Evolutionary conservation across 2,113 vertebrate species (phyloP), one percentile per base, ranked within the genome.

Genomic region (Acanthochromis polyacanthus): DNA sequence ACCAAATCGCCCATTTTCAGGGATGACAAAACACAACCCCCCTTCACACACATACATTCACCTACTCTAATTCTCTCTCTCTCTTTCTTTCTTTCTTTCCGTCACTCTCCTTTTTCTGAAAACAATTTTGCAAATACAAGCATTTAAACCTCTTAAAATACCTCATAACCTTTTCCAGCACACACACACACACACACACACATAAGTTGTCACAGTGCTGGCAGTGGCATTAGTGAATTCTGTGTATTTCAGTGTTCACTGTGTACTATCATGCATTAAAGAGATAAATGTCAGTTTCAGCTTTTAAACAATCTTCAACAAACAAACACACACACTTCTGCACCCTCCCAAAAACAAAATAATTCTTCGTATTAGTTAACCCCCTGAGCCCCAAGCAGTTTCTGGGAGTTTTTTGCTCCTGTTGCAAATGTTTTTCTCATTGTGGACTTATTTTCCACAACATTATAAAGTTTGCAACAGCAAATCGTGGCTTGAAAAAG

Each of bases 1-100:
- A 84, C 65, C 76, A 83, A 91, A 85, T 88, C 80, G 82, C 25
- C 74, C 78, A 75, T 85, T 87, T 87, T 81, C 72, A 87, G 22
- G 36, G 79, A 68, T 69, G 72, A 81, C 58, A 82, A 82, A 88
- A 88, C 70, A 65, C 69, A 58, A 62, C 36, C 63, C 48, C 66
- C 59, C 46, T 15, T 15, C 64, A 36, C 55, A 30, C 56, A 67
- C 43, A 60, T 17, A 69, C 52, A 48, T 23, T 15, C 43, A 64
- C 9, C 53, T 23, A 48, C n/a, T 5, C 38, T 11, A 3, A 55
- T 17, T 19, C 10, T 58, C n/a, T n/a, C n/a, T n/a, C 36, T 51
- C 3, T 23, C 4, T 23, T 12, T 25, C n/a, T 45, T 1, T 43
- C 48, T 40, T 6, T 70, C 1, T 7, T 36, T 36, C 32, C 32